A percentile compares a stretch with the other conserved stretches of the same genome.
Conservation (phyloP, 1,140 invertebrate species). For the Drosophila pseudoobscura region DNA sequence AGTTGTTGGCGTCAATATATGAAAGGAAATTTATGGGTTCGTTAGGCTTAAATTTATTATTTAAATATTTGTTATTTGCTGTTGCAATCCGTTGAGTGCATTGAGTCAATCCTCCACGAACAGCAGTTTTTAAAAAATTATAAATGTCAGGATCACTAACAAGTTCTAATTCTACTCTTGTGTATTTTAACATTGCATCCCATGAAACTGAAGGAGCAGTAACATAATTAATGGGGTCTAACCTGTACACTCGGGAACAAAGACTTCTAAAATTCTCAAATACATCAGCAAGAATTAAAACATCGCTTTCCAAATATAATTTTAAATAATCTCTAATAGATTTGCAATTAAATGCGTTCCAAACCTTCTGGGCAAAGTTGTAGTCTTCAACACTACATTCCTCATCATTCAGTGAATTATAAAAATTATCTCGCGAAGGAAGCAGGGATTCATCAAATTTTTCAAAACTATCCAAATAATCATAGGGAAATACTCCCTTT, state of each 20-base stretch:
- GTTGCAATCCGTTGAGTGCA: too few relatives aligned
- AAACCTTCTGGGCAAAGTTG: background rate
- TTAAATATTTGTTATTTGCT: too few relatives aligned
- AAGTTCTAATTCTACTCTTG: background rate
- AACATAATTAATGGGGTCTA: too few relatives aligned
- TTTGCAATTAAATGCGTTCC: background rate
- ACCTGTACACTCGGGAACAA: too few relatives aligned
- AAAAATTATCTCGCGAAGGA: too few relatives aligned
- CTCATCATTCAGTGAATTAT: background rate
- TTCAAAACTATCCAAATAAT: background rate
- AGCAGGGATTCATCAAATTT: too few relatives aligned
- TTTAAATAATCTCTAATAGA: background rate
- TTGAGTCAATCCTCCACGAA: too few relatives aligned
- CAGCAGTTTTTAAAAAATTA: too few relatives aligned
- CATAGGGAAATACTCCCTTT: background rate
- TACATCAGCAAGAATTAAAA: background rate
- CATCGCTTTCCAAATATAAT: background rate
- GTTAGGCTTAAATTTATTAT: too few relatives aligned
- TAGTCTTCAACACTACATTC: background rate
- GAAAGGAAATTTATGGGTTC: too few relatives aligned
- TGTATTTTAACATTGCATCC: slow-evolving; percentile 15
- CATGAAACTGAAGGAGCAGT: background rate
- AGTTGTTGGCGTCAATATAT: too few relatives aligned
- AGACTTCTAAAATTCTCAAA: background rate
- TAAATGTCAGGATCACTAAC: too few relatives aligned